A percentile compares a stretch with the other conserved stretches of the same genome.
These are phyloP conservation scores for Rhingia campestris DNA, from an alignment of 2,888 invertebrate genomes.

Conservation along the genomic window DNA sequence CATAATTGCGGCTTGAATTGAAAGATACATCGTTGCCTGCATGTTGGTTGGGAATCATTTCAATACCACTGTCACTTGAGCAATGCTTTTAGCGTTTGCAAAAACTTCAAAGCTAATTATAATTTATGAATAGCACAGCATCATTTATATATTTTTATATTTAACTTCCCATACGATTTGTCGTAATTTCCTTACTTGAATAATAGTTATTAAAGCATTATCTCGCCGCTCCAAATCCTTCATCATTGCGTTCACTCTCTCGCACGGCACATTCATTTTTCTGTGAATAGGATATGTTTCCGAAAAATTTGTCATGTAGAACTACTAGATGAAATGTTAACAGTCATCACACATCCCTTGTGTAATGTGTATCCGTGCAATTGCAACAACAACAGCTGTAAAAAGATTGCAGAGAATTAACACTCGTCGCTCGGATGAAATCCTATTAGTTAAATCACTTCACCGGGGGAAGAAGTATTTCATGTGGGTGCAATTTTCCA, in stretches of 20 bases:
- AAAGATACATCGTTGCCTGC: no score
- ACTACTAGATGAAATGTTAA: slow-evolving; percentile 22
- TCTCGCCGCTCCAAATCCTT: background rate
- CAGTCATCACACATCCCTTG: slow-evolving; percentile 9
- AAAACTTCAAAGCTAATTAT: no score
- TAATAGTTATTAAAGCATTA: background rate
- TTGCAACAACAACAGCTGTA: background rate
- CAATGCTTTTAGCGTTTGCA: no score
- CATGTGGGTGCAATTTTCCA: slow-evolving; percentile 49
- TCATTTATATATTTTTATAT: no score
- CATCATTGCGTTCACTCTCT: background rate
- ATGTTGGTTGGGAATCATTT: no score
- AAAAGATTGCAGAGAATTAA: slow-evolving; percentile 33
- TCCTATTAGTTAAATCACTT: slow-evolving; percentile 55
- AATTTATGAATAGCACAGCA: no score
- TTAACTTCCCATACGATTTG: no score
- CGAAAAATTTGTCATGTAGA: slow-evolving; percentile 33
- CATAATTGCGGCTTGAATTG: no score
- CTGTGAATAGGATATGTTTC: slow-evolving; percentile 6
- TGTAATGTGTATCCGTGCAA: slow-evolving; percentile 38
- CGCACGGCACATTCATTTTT: background rate
- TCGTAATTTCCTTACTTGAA: no score
- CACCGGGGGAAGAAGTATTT: slow-evolving; percentile 53
- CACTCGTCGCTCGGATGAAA: slow-evolving; percentile 48
- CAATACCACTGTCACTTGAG: no score